Evolutionary conservation across 2,888 invertebrate species (phyloP).

Genomic region (Antheraea assamensis): DNA sequence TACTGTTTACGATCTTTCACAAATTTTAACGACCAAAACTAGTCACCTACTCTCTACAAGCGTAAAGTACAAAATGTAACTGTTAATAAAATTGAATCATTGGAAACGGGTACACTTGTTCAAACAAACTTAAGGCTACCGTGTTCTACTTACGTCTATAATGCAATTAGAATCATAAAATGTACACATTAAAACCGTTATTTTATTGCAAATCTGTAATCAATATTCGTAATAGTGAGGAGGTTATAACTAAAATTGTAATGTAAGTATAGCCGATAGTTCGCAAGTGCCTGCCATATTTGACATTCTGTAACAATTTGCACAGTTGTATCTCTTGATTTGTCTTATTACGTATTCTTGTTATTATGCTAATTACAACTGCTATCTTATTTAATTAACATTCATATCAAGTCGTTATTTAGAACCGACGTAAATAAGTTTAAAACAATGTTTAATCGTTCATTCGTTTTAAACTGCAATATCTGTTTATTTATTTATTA

Average conservation of each 20-base stretch:
- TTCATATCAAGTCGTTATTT: slow-evolving; percentile 1
- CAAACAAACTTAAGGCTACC: slow-evolving; percentile 51
- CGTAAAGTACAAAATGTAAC: slow-evolving; percentile 32
- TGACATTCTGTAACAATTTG: slow-evolving; percentile 6
- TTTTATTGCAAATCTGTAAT: background rate
- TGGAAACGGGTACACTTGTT: slow-evolving; percentile 54
- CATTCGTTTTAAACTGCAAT: no score
- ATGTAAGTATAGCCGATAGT: background rate
- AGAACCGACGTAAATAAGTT: background rate
- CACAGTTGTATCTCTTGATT: background rate
- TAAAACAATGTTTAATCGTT: background rate
- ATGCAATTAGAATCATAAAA: slow-evolving; percentile 28
- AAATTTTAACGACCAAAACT: background rate
- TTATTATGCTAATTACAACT: background rate
- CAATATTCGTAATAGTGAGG: background rate
- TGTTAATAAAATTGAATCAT: slow-evolving; percentile 45
- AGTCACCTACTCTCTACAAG: background rate
- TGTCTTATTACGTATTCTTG: background rate
- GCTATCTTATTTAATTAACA: background rate
- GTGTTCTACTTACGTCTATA: slow-evolving; percentile 39
- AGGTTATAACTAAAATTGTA: background rate
- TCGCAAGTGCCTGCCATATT: slow-evolving; percentile 4
- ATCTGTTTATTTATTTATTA: no score
- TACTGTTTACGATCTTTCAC: background rate
- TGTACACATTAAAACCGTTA: slow-evolving; percentile 1